Conservation (phyloP, 1,140 invertebrate genomes). For the Zaprionus nigranus region DNA sequence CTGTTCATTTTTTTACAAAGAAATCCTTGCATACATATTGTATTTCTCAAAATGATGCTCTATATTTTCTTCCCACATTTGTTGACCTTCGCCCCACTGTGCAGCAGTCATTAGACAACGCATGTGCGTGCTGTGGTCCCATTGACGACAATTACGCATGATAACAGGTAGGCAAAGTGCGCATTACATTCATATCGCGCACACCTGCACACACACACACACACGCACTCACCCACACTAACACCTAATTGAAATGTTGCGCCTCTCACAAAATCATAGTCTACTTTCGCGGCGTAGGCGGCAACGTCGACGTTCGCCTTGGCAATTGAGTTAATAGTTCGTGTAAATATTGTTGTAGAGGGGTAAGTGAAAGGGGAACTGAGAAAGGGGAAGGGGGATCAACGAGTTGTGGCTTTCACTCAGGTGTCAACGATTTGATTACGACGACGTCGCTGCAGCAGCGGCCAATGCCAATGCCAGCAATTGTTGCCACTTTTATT, state of each 20-base stretch:
- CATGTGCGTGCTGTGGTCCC: conserved; percentile 27
- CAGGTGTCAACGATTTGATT: conserved; percentile 76
- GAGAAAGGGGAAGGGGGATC: neutral
- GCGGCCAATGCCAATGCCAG: conserved; percentile 59
- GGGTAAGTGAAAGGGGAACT: neutral
- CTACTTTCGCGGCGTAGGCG: conserved; percentile 50
- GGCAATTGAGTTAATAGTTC: conserved; percentile 64
- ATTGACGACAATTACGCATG: conserved; percentile 22
- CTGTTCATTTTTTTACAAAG: too few species aligned
- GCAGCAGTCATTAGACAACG: conserved; percentile 10
- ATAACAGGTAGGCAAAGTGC: conserved; percentile 30
- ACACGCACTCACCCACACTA: neutral
- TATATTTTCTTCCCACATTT: neutral
- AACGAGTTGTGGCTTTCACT: conserved; percentile 46
- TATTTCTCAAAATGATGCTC: neutral
- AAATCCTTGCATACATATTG: neutral
- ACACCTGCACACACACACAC: conserved; percentile 7
- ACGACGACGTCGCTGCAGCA: conserved; percentile 34
- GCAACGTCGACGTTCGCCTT: neutral
- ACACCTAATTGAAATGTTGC: conserved; percentile 35
- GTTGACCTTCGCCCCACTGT: conserved; percentile 9
- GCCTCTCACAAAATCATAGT: conserved; percentile 54
- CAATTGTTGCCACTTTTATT: conserved; percentile 19
- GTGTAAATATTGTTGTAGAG: conserved; percentile 21
- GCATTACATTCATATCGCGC: conserved; percentile 7